These are phyloP conservation scores for Tychaedon coryphoeus DNA, from an alignment of 2,113 vertebrate species.

Conservation along the genomic window DNA sequence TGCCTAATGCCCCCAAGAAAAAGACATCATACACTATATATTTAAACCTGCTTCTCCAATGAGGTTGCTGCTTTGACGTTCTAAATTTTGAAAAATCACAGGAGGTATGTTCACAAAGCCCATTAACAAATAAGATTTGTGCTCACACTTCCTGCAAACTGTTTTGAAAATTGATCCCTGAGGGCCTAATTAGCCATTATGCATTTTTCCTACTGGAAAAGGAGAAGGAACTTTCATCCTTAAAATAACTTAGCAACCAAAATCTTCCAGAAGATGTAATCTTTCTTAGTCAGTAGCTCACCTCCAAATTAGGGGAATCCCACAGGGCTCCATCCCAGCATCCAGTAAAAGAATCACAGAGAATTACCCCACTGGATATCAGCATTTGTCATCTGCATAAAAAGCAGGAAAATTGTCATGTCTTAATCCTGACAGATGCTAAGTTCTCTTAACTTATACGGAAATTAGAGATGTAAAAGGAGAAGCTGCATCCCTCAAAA, in stretches of 20 bases:
- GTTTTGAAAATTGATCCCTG: slow-evolving; percentile 68
- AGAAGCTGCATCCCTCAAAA: neutral
- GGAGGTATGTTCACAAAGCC: slow-evolving; percentile 29
- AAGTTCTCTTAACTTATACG: neutral
- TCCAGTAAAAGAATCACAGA: neutral
- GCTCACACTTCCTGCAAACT: slow-evolving; percentile 36
- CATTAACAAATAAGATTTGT: slow-evolving; percentile 60
- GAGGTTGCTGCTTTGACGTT: neutral
- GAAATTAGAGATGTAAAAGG: neutral
- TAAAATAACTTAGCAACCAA: slow-evolving; percentile 44
- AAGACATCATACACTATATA: neutral
- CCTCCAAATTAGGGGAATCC: slow-evolving; percentile 13
- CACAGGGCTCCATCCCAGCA: neutral
- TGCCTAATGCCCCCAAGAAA: neutral
- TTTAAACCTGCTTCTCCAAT: slow-evolving; percentile 1
- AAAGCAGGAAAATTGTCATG: neutral
- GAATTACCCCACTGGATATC: neutral
- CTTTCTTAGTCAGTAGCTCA: neutral
- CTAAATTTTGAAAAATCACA: slow-evolving; percentile 17
- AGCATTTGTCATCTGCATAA: neutral
- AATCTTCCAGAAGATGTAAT: slow-evolving; percentile 43
- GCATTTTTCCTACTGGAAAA: slow-evolving; percentile 22
- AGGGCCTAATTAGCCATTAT: slow-evolving; percentile 66
- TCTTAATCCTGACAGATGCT: neutral
- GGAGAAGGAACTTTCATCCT: slow-evolving; percentile 16